Percentiles rank a stretch among this genome's conserved stretches.
These are phyloP conservation scores for Dryococelus australis DNA, from an alignment of 2,888 invertebrate species.

Conservation along the genomic window DNA sequence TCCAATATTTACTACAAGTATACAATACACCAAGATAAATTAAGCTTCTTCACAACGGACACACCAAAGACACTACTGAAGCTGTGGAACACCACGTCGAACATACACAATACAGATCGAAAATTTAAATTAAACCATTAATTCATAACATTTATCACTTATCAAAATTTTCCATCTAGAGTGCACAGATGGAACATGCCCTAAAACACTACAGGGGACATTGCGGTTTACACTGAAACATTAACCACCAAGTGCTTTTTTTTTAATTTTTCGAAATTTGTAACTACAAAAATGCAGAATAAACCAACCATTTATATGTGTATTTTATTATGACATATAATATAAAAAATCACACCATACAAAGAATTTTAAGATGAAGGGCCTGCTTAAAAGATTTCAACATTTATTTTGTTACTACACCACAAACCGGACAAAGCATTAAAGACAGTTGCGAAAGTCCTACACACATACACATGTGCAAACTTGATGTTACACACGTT, in stretches of 20 bases:
- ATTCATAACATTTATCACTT: too few species aligned
- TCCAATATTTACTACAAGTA: slow-evolving; percentile 42
- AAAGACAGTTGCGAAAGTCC: neutral
- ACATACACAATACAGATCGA: neutral
- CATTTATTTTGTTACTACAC: neutral
- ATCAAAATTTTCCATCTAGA: too few species aligned
- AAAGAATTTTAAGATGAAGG: neutral
- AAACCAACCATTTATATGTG: neutral
- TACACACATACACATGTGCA: neutral
- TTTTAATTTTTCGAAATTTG: neutral
- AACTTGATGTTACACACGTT: too few species aligned
- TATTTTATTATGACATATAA: neutral
- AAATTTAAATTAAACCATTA: neutral
- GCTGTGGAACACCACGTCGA: slow-evolving; percentile 3
- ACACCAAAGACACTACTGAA: slow-evolving; percentile 34
- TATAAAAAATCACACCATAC: neutral
- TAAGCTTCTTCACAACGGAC: slow-evolving; percentile 41
- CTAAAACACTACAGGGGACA: neutral
- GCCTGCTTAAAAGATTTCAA: neutral
- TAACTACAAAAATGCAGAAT: slow-evolving; percentile 1
- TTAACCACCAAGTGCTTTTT: neutral
- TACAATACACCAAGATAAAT: slow-evolving; percentile 42
- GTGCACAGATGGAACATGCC: neutral
- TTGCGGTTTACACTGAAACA: neutral
- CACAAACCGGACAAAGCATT: slow-evolving; percentile 7